Evolutionary conservation across 1,140 invertebrate genomes (phyloP).

Genomic region (Drosophila santomea): DNA sequence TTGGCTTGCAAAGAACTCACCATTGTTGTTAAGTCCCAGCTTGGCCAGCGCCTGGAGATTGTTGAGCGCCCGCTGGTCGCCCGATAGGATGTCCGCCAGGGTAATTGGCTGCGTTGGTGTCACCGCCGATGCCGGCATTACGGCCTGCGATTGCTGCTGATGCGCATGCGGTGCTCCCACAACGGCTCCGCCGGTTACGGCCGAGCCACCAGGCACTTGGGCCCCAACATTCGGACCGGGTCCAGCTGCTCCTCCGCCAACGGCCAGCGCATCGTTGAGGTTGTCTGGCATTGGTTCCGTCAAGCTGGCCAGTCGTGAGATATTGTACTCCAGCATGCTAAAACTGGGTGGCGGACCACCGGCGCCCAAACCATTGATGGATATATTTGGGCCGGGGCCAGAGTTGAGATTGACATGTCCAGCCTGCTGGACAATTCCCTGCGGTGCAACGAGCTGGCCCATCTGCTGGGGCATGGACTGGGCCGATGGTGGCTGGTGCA

Average conservation of each 20-base stretch:
- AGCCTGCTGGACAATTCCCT: slow-evolving; percentile 55
- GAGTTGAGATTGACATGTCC: slow-evolving; percentile 66
- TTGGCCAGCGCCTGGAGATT: slow-evolving; percentile 95
- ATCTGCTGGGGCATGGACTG: slow-evolving; percentile 51
- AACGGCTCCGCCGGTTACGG: slow-evolving; percentile 75
- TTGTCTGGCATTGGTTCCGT: slow-evolving; percentile 87
- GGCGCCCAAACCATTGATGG: slow-evolving; percentile 42
- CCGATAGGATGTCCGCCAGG: slow-evolving; percentile 90
- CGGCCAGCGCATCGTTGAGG: slow-evolving; percentile 83
- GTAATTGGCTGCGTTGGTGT: slow-evolving; percentile 86
- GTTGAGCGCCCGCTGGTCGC: slow-evolving; percentile 92
- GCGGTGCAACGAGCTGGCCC: slow-evolving; percentile 53
- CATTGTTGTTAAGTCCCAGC: slow-evolving; percentile 90
- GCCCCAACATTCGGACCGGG: slow-evolving; percentile 19
- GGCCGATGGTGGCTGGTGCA: slow-evolving; percentile 28
- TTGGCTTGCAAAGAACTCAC: slow-evolving; percentile 83
- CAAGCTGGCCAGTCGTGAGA: slow-evolving; percentile 91
- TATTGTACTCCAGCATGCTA: slow-evolving; percentile 93
- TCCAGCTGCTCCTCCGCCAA: slow-evolving; percentile 48
- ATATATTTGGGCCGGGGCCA: slow-evolving; percentile 39
- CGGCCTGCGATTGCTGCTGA: slow-evolving; percentile 79
- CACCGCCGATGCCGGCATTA: slow-evolving; percentile 64
- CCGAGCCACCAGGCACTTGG: slow-evolving; percentile 46
- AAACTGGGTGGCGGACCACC: slow-evolving; percentile 62
- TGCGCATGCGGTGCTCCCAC: slow-evolving; percentile 38